Base-by-base conservation (phyloP, 53 echinoderm and acorn worm genomes). In the Mesocentrotus franciscanus region DNA sequence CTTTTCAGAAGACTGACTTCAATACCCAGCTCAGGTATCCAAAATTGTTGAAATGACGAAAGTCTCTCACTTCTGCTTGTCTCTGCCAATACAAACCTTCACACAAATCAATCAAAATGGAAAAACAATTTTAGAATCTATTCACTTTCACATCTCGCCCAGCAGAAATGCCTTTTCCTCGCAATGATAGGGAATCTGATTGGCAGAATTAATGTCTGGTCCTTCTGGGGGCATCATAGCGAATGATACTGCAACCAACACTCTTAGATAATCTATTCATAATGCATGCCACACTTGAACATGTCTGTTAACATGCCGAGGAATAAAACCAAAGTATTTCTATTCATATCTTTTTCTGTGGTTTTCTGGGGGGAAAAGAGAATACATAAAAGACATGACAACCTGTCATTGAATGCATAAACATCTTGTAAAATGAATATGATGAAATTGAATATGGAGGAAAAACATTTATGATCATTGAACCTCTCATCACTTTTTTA, bases 81-180 rank as follows among this genome's bases (percentile, higher is more conserved):
- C 91, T 64, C 61, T 36, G 66, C 18, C 36, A 24, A 66, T 10
- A 34, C 68, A 91, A 91, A 33, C 66, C 60, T 90, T 29, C 8
- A 36, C 91, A 91, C 35, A 91, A 34, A 91, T 91, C 91, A 64
- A 91, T 91, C 91, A 66, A 91, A 91, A 32, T 30, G 62, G 91
- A 35, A 66, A 87, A 64, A 91, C 36, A 91, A 61, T 35, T 66
- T 66, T 81, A 18, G 22, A 81, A 81, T 39, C 81, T 81, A 36
- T 81, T 81, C 81, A 42, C 81, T 81, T 42, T 42, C 81, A 42
- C 81, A 81, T 42, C 81, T 22, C 42, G 36, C 34, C 81, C 81
- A 78, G 26, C 15, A 81, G 42, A 81, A 81, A 36, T 20, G 2
- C 9, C 64, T 81, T 36, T 42, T 27, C 42, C 12, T 81, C 36